Conservation (phyloP, 2,888 invertebrate genomes). For the Trissonchulus latispiculum region DNA sequence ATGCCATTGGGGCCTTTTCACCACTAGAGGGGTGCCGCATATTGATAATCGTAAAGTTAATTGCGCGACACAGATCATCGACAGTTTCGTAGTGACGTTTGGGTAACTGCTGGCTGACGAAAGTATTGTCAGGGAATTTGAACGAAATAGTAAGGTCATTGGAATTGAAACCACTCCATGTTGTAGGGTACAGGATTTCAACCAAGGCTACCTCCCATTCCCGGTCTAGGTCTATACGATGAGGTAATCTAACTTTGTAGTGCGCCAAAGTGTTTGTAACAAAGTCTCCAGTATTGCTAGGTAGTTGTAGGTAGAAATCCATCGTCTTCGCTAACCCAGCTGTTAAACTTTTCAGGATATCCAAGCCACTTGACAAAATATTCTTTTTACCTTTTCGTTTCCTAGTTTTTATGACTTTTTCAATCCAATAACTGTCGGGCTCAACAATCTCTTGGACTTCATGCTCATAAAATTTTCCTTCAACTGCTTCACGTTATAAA, state of each 20-base stretch:
- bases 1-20: neutral
- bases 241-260: too few species aligned
- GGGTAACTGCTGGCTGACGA: neutral
- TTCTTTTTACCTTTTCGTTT: neutral
- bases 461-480: slow-evolving; percentile 13
- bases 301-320: slow-evolving; percentile 18
- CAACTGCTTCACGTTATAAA: neutral
- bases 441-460: neutral
- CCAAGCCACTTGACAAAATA: neutral
- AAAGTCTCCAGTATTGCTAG: slow-evolving; percentile 15
- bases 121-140: neutral
- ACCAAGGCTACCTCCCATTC: slow-evolving; percentile 9
- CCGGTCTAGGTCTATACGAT: too few species aligned
- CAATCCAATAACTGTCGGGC: too few species aligned
- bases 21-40: neutral
- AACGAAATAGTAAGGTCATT: too few species aligned
- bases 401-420: too few species aligned
- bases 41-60: neutral
- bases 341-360: neutral
- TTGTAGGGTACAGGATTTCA: too few species aligned
- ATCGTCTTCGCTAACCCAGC: neutral
- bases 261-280: too few species aligned
- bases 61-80: neutral
- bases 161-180: too few species aligned
- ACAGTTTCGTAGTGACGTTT: slow-evolving; percentile 1